Percentiles rank a stretch among this genome's conserved stretches.
Evolutionary conservation across 2,888 invertebrate species (phyloP).

Genomic region (Epistrophella euchroma): DNA sequence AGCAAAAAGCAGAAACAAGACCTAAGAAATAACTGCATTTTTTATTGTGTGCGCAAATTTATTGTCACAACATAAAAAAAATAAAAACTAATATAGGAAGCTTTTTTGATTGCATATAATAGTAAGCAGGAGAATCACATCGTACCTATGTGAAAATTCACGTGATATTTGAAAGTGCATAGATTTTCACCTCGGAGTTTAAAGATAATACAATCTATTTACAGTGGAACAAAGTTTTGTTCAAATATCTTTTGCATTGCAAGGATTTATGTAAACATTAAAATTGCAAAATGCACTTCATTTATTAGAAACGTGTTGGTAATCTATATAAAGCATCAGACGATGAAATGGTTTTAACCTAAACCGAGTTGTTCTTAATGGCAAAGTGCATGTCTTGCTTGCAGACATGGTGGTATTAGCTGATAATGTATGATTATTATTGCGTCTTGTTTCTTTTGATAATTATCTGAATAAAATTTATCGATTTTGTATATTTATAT

Average conservation of each 20-base stretch:
- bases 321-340: conserved; percentile 1
- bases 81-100: not conserved
- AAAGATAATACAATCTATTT: conserved; percentile 46
- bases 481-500: not conserved
- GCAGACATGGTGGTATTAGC: not conserved
- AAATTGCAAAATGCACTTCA: conserved; percentile 30
- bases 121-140: not conserved
- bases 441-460: not conserved
- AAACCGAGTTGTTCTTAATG: conserved; percentile 49
- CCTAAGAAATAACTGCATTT: too few relatives aligned
- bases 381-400: conserved; percentile 25
- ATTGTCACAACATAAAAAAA: not conserved
- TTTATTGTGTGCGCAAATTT: not conserved
- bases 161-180: not conserved
- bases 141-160: not conserved
- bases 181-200: not conserved
- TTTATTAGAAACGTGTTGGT: not conserved
- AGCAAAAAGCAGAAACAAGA: too few relatives aligned
- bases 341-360: conserved; percentile 50
- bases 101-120: not conserved
- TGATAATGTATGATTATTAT: conserved; percentile 5
- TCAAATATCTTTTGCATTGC: not conserved
- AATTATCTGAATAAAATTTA: conserved; percentile 11
- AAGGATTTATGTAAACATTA: conserved; percentile 9
- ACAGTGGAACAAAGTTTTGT: not conserved